Percentiles rank a stretch among this genome's conserved stretches.
Conservation (phyloP, 2,113 vertebrate genomes). For the Nansenia antarctica region DNA sequence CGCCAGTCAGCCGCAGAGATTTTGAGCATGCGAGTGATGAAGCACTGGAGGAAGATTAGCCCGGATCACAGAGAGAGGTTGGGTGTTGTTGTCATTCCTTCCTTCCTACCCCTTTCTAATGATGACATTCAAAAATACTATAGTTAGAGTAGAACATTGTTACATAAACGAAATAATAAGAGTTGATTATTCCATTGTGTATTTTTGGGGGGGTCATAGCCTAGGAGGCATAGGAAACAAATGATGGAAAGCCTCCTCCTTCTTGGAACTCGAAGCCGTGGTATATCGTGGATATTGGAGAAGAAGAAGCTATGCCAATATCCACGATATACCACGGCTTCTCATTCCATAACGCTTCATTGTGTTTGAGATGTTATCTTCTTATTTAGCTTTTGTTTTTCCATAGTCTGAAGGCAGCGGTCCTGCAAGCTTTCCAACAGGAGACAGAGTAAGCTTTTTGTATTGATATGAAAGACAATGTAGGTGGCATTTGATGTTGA, state of each 20-base stretch:
- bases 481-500: background rate
- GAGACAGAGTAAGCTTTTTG: conserved; percentile 83
- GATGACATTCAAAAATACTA: no score
- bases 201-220: no score
- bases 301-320: no score
- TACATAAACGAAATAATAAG: no score
- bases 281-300: no score
- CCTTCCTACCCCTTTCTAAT: no score
- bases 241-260: no score
- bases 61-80: conserved; percentile 79
- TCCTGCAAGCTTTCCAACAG: conserved; percentile 77
- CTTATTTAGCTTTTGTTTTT: background rate
- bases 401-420: conserved; percentile 80
- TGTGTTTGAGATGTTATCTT: background rate
- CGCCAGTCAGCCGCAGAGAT: conserved; percentile 86
- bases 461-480: background rate
- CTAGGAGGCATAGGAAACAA: no score
- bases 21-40: conserved; percentile 80
- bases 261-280: no score
- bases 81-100: background rate
- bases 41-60: conserved; percentile 81
- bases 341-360: background rate
- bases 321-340: background rate
- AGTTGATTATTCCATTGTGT: no score
- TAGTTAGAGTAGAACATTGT: no score